phyloP scores from a whole-genome alignment of 2,888 invertebrate genomes.

The Germaria angustata region DNA sequence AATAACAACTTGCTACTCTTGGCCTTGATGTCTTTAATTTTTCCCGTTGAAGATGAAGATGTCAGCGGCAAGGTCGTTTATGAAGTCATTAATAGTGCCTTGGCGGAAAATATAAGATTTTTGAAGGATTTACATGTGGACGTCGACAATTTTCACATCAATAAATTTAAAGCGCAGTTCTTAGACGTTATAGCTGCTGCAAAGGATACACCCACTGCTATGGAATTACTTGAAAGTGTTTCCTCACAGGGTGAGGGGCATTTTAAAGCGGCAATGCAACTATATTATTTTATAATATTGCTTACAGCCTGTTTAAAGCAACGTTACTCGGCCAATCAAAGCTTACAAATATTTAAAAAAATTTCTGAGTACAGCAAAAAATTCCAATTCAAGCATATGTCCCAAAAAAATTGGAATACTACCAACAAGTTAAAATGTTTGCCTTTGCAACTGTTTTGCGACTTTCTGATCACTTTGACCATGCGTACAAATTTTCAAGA shows the following conservation, averaged over 20 bases:
- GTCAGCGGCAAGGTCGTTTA: constrained; percentile 58
- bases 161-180: constrained; percentile 73
- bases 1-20: constrained; percentile 74
- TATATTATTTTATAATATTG: constrained; percentile 73
- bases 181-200: constrained; percentile 71
- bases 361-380: constrained; percentile 66
- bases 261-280: constrained; percentile 70
- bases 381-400: constrained; percentile 68
- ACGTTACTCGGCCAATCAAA: constrained; percentile 63
- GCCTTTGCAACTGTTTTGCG: constrained; percentile 82
- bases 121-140: constrained; percentile 67
- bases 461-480: constrained; percentile 81
- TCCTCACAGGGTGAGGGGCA: constrained; percentile 68
- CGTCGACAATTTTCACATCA: constrained; percentile 61
- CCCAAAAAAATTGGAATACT: constrained; percentile 74
- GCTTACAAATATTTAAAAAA: constrained; percentile 70
- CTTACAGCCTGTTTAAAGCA: constrained; percentile 73
- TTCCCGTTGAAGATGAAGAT: constrained; percentile 69
- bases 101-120: constrained; percentile 70
- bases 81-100: constrained; percentile 71
- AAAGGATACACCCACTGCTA: constrained; percentile 63
- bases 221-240: constrained; percentile 73
- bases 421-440: constrained; percentile 80
- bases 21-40: constrained; percentile 74
- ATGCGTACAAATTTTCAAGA: constrained; percentile 79